A percentile compares a stretch with the other conserved stretches of the same genome.
Evolutionary conservation across 2,797 vertebrate species (phyloP).

Genomic region (Adelosebastes latens): DNA sequence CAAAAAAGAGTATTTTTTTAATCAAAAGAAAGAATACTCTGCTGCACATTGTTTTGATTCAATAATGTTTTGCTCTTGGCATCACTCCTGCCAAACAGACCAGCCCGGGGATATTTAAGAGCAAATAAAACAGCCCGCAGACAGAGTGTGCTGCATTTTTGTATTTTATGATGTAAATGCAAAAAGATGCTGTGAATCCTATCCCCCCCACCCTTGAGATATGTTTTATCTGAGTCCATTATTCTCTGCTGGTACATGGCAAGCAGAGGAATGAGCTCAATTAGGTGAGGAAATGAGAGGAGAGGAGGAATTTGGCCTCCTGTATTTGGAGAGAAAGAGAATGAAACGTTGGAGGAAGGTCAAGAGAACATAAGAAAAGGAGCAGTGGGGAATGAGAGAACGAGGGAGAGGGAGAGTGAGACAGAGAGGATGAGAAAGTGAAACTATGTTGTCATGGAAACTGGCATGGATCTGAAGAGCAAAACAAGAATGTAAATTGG

Average conservation of each 20-base stretch:
- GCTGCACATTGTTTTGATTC: conserved; percentile 36
- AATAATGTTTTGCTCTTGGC: conserved; percentile 19
- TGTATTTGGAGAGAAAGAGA: conserved; percentile 64
- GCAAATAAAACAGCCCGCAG: conserved; percentile 35
- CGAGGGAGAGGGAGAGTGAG: conserved; percentile 46
- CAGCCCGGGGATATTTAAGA: conserved; percentile 41
- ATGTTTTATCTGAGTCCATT: conserved; percentile 46
- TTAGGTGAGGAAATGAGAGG: conserved; percentile 72
- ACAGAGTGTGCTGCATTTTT: conserved; percentile 33
- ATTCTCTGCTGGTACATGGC: conserved; percentile 48
- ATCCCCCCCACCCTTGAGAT: conserved; percentile 9
- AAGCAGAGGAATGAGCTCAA: conserved; percentile 65
- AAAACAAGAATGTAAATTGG: conserved; percentile 90
- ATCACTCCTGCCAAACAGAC: conserved; percentile 24
- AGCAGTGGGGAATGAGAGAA: conserved; percentile 71
- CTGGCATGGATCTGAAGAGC: conserved; percentile 88
- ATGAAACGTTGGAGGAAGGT: conserved; percentile 72
- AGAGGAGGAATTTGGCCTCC: conserved; percentile 60
- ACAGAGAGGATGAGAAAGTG: conserved; percentile 81
- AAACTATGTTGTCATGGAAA: conserved; percentile 96
- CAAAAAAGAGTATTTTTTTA: conserved; percentile 7
- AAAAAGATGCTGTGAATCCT: conserved; percentile 48
- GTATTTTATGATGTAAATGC: conserved; percentile 56
- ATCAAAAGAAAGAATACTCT: conserved; percentile 9
- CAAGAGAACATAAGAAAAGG: conserved; percentile 69